Conservation (phyloP, 2,797 vertebrate species). For the Pantherophis vulpinus region DNA sequence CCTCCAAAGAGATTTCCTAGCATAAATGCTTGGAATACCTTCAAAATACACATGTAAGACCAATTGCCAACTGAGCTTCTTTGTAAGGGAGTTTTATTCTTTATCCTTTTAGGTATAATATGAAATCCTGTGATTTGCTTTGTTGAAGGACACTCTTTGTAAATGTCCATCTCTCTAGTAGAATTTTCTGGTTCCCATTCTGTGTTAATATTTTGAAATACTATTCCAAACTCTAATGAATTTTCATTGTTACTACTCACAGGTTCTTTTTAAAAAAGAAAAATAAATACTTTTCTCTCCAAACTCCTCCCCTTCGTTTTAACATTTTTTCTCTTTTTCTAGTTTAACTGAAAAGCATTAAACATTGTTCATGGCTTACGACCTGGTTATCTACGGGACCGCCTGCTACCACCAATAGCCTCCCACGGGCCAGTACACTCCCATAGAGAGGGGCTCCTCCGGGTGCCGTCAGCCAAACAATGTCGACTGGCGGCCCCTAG, state of each 20-base stretch:
- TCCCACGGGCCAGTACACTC: no score
- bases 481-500: no score
- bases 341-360: constrained; percentile 51
- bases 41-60: neutral
- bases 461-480: no score
- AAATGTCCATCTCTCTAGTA: neutral
- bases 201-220: constrained; percentile 23
- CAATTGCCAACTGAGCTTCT: neutral
- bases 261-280: neutral
- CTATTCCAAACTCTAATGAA: constrained; percentile 13
- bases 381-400: no score
- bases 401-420: no score
- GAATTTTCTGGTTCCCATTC: neutral
- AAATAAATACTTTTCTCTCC: constrained; percentile 30
- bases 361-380: constrained; percentile 22
- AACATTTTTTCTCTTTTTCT: constrained; percentile 44
- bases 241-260: constrained; percentile 20
- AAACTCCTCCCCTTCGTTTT: constrained; percentile 32
- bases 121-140: neutral
- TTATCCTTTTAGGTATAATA: neutral
- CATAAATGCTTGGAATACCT: neutral
- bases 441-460: no score
- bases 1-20: neutral
- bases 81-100: neutral
- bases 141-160: neutral